Base-by-base conservation (phyloP, 1,140 invertebrate genomes). In the Anoplolepis gracilipes region DNA sequence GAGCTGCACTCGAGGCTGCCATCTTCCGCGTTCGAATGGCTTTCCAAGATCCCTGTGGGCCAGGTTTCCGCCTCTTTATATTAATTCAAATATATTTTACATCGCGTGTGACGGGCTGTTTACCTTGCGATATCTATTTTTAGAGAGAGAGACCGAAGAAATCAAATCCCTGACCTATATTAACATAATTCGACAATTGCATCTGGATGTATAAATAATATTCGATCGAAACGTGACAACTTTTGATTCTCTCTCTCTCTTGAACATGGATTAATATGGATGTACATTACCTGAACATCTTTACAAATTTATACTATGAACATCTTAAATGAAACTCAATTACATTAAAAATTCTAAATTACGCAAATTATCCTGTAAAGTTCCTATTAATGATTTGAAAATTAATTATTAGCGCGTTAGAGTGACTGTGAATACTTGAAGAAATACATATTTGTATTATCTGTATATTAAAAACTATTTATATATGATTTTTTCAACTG, bases 61-160 rank as follows among this genome's bases (percentile, higher is more conserved):
- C 30, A n/a, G 61, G n/a, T 67, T 79, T 55, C 62, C 61, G 22
- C 19, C 33, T 79, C 61, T 79, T 79, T 57, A 69, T 69, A 69
- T 79, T 69, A 79, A 69, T 57, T 39, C 42, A 77, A 6, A 22
- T 30, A 55, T 69, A 69, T 57, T 16, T 25, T 39, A 36, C 42
- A 30, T 57, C 0, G 16, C 19, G 16, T 19, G 11, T 8, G 28
- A 33, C 25, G 42, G 46, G 8, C n/a, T 13, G 39, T 5, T 46
- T 19, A 28, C 30, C 13, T 64, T 16, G 46, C 62, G 62, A 67
- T 36, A 53, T 67, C 30, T 79, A 46, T 77, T 64, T 77, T 49
- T 19, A 30, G 33, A 30, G n/a, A 39, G n/a, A 19, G 16, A 42
- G 8, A 36, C 5, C n/a, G 28, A 33, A 49, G 42, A 67, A 25